phyloP scores from a whole-genome alignment of 2,113 vertebrate species.

The Blennius ocellaris region DNA sequence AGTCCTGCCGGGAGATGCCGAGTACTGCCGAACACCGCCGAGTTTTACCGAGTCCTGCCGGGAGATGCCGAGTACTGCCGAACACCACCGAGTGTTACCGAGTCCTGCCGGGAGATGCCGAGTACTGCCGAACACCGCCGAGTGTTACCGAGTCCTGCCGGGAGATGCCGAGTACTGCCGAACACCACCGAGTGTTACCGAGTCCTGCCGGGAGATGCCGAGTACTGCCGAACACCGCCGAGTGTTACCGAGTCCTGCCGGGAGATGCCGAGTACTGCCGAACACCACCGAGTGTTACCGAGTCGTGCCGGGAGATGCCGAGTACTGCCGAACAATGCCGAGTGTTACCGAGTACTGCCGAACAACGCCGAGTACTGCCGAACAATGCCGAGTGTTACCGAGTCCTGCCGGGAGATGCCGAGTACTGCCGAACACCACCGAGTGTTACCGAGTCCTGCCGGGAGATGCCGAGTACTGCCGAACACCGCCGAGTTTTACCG shows the following conservation, averaged over 20 bases:
- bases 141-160: no score
- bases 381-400: no score
- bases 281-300: not conserved
- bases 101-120: no score
- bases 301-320: constrained; percentile 2
- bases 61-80: no score
- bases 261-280: constrained; percentile 14
- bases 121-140: no score
- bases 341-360: not conserved
- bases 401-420: not conserved
- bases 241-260: not conserved
- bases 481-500: no score
- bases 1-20: not conserved
- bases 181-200: no score
- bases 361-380: no score
- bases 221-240: no score
- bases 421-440: not conserved
- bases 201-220: constrained; percentile 7
- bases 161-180: no score
- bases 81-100: no score
- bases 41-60: not conserved
- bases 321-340: constrained; percentile 34
- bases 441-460: not conserved
- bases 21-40: not conserved
- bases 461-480: no score